phyloP scores from a whole-genome alignment of 53 echinoderm and acorn worm genomes.

The Henricia sp. region DNA sequence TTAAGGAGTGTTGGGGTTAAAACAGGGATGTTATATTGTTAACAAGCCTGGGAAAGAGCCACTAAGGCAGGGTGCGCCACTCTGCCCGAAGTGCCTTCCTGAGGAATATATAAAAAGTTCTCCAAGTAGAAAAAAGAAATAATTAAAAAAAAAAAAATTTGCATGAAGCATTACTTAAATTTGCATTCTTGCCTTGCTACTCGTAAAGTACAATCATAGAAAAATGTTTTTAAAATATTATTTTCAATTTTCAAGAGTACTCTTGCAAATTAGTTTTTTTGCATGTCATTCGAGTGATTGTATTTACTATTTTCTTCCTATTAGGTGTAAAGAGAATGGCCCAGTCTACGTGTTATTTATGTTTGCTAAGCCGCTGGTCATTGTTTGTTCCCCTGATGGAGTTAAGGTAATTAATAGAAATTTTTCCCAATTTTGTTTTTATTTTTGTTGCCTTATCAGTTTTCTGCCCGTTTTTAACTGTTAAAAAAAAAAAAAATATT shows the following conservation, averaged over 20 bases:
- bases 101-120: too few species aligned
- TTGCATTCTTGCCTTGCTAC: neutral
- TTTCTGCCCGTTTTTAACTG: too few species aligned
- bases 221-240: neutral
- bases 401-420: conserved; percentile 46
- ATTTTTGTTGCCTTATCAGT: too few species aligned
- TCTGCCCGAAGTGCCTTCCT: too few species aligned
- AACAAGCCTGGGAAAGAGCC: too few species aligned
- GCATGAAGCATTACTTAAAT: neutral
- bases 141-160: too few species aligned
- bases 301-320: too few species aligned
- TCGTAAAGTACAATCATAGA: neutral
- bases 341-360: conserved; percentile 30
- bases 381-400: conserved; percentile 24
- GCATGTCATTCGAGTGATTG: neutral
- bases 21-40: neutral
- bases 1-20: too few species aligned
- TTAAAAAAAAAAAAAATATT: too few species aligned
- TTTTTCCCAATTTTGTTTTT: too few species aligned
- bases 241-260: neutral
- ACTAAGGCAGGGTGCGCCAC: too few species aligned
- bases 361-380: neutral
- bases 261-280: neutral
- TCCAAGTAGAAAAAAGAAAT: too few species aligned
- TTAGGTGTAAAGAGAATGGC: conserved; percentile 21